Conservation (phyloP, 92 coral and sea anemone genomes). For the Micromussa lordhowensis region DNA sequence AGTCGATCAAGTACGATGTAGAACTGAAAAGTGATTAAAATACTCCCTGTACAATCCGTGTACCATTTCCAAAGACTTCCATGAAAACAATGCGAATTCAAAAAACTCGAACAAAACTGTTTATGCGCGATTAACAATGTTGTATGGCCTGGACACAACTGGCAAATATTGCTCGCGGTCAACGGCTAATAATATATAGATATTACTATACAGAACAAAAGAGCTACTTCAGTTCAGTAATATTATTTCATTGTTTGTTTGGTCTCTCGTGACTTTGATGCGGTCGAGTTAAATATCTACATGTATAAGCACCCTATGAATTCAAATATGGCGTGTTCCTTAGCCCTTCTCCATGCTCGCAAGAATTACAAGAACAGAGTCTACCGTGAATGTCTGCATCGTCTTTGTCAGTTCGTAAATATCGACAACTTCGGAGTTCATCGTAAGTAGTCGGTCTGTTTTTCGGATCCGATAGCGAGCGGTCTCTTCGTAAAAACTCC, state of each 20-base stretch:
- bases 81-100: background rate
- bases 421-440: conserved; percentile 76
- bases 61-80: background rate
- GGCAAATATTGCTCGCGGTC: background rate
- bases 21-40: background rate
- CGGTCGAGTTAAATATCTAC: background rate
- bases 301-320: conserved; percentile 31
- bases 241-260: background rate
- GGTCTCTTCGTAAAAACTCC: conserved; percentile 70
- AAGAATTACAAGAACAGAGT: conserved; percentile 80
- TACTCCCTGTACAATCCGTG: background rate
- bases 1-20: background rate
- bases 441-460: conserved; percentile 59
- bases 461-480: conserved; percentile 32
- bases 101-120: background rate
- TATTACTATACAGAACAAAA: background rate
- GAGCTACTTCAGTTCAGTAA: background rate
- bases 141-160: background rate
- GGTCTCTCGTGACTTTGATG: background rate
- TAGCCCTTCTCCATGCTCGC: conserved; percentile 79
- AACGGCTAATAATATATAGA: background rate
- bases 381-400: conserved; percentile 56
- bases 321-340: conserved; percentile 73
- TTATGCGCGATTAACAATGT: background rate
- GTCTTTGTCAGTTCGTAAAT: conserved; percentile 71